phyloP scores from a whole-genome alignment of 2,888 invertebrate species.

The Brachypalpus laphriformis region DNA sequence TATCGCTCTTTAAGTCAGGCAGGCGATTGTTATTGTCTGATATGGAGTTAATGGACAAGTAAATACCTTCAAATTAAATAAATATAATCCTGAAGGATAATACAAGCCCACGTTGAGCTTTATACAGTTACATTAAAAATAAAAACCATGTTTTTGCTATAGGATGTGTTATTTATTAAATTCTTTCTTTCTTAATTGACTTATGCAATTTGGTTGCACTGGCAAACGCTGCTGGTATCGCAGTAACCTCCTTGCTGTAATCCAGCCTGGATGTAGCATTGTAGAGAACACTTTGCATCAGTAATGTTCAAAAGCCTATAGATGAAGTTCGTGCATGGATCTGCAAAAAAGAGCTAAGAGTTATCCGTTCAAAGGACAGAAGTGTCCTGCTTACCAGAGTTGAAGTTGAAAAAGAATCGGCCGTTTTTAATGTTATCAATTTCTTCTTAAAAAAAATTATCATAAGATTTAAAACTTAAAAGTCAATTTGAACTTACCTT shows the following conservation, averaged over 20 bases:
- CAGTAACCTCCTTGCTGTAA: slow-evolving; percentile 60
- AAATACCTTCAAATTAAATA: slow-evolving; percentile 25
- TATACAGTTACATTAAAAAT: neutral
- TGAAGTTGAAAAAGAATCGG: slow-evolving; percentile 52
- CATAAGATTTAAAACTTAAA: neutral
- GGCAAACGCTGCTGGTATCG: slow-evolving; percentile 27
- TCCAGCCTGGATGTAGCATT: slow-evolving; percentile 59
- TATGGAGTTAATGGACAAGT: slow-evolving; percentile 1
- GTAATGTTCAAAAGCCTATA: slow-evolving; percentile 41
- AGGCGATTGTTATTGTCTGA: neutral
- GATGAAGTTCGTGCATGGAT: slow-evolving; percentile 51
- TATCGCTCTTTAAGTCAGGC: neutral
- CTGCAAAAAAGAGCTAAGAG: neutral
- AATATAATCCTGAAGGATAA: neutral
- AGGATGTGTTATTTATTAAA: slow-evolving; percentile 6
- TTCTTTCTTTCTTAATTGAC: neutral
- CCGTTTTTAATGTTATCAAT: neutral
- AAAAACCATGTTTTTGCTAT: neutral
- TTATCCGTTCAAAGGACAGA: neutral
- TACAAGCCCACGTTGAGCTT: neutral
- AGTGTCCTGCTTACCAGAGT: slow-evolving; percentile 14
- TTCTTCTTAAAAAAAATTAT: slow-evolving; percentile 8
- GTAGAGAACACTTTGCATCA: slow-evolving; percentile 60
- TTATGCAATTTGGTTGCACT: slow-evolving; percentile 34
- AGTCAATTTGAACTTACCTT: neutral